Percentiles rank a stretch among this genome's conserved stretches.
These are phyloP conservation scores for Pteronura brasiliensis DNA, from an alignment of 2,113 vertebrate genomes.

Conservation along the genomic window DNA sequence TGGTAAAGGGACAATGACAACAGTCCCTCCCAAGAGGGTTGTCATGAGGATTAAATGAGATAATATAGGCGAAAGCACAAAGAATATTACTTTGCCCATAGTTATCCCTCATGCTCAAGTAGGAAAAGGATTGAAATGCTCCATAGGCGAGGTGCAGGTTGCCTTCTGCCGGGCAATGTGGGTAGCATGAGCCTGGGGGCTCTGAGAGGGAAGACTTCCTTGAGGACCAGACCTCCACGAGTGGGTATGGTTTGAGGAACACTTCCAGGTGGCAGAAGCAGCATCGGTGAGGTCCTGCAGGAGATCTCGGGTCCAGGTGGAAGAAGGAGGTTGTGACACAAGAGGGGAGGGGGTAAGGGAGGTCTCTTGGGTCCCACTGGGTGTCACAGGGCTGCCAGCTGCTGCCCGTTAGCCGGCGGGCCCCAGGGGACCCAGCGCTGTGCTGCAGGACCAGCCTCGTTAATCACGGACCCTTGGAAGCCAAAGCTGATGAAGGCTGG, in stretches of 20 bases:
- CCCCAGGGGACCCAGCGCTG: neutral
- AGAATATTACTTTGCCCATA: neutral
- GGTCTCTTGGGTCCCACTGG: neutral
- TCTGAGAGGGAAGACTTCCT: neutral
- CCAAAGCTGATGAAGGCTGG: neutral
- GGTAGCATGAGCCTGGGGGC: neutral
- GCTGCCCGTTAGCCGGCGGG: constrained; percentile 33
- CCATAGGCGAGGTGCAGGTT: neutral
- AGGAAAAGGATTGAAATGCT: neutral
- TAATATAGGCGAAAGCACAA: neutral
- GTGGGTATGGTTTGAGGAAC: neutral
- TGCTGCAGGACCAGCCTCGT: neutral
- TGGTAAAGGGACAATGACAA: neutral
- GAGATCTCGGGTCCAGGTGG: neutral
- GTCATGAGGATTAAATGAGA: neutral
- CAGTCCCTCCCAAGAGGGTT: neutral
- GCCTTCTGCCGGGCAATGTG: accelerated
- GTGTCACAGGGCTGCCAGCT: constrained; percentile 45
- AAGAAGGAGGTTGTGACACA: neutral
- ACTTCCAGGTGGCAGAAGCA: neutral
- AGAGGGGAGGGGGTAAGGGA: neutral
- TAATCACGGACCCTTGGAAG: neutral
- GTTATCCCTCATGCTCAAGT: neutral
- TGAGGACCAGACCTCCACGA: neutral
- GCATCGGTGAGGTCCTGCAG: neutral